Evolutionary conservation across 2,113 vertebrate genomes (phyloP).

Genomic region (Nettapus auritus): DNA sequence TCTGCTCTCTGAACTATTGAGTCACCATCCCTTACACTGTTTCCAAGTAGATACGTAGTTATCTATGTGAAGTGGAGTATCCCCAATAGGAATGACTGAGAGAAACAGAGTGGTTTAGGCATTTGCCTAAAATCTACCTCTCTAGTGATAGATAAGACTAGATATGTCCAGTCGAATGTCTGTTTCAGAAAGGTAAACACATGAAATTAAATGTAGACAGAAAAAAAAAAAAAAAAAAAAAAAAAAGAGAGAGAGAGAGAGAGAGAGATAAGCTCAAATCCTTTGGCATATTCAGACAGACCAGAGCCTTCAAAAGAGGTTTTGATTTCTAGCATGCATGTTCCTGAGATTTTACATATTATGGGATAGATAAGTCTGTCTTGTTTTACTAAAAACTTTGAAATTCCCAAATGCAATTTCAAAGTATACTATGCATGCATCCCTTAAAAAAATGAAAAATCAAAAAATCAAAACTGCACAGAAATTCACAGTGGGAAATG

Average conservation of each 20-base stretch:
- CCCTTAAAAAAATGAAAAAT: not conserved
- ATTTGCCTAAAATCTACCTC: not conserved
- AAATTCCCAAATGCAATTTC: not conserved
- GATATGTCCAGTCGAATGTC: not conserved
- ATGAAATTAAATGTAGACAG: not conserved
- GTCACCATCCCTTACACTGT: not conserved
- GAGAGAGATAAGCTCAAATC: not conserved
- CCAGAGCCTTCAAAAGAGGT: not conserved
- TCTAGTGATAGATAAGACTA: not conserved
- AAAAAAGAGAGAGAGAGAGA: too few relatives aligned
- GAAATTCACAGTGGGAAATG: not conserved
- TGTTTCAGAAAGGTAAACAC: not conserved
- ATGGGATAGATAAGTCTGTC: not conserved
- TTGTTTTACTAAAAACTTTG: not conserved
- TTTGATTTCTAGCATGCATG: not conserved
- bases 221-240: not conserved
- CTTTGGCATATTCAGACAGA: not conserved
- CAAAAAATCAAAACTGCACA: not conserved
- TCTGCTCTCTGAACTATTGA: constrained; percentile 5
- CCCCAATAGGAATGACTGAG: not conserved
- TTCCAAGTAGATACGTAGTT: not conserved
- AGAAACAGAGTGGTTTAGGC: not conserved
- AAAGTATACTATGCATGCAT: not conserved
- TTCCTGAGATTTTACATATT: not conserved
- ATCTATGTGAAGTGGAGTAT: not conserved